These are phyloP conservation scores for Lottia gigantea DNA, from an alignment of 2,888 invertebrate genomes.

Conservation along the genomic window DNA sequence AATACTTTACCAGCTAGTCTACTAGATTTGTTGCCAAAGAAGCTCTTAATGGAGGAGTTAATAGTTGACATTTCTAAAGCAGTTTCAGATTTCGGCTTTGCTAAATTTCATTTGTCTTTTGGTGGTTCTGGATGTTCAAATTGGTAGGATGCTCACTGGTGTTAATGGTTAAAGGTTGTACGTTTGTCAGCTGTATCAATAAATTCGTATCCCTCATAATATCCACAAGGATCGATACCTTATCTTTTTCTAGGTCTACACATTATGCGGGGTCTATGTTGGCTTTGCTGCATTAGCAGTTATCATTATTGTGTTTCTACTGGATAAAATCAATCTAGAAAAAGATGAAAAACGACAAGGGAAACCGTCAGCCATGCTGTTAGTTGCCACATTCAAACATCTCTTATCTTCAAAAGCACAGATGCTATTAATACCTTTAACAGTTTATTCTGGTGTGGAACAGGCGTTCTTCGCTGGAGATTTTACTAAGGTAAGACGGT, in stretches of 20 bases:
- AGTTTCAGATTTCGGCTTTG: too few species aligned
- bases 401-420: slow-evolving; percentile 87
- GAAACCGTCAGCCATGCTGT: slow-evolving; percentile 39
- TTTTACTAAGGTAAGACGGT: slow-evolving; percentile 69
- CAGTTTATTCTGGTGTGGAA: slow-evolving; percentile 96
- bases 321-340: slow-evolving; percentile 74
- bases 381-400: slow-evolving; percentile 83
- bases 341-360: slow-evolving; percentile 26
- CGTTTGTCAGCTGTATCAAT: too few species aligned
- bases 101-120: too few species aligned
- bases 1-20: too few species aligned
- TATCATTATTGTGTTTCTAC: slow-evolving; percentile 84
- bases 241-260: slow-evolving; percentile 90
- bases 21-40: too few species aligned
- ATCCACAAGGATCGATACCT: too few species aligned
- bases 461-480: slow-evolving; percentile 93
- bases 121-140: too few species aligned
- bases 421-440: slow-evolving; percentile 91
- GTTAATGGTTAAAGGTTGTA: too few species aligned
- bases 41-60: too few species aligned
- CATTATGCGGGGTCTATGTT: slow-evolving; percentile 88
- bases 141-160: too few species aligned
- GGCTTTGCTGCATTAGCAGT: slow-evolving; percentile 88
- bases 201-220: too few species aligned
- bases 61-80: too few species aligned